phyloP scores from a whole-genome alignment of 2,888 invertebrate genomes.

The Scaptomyza tumidula region DNA sequence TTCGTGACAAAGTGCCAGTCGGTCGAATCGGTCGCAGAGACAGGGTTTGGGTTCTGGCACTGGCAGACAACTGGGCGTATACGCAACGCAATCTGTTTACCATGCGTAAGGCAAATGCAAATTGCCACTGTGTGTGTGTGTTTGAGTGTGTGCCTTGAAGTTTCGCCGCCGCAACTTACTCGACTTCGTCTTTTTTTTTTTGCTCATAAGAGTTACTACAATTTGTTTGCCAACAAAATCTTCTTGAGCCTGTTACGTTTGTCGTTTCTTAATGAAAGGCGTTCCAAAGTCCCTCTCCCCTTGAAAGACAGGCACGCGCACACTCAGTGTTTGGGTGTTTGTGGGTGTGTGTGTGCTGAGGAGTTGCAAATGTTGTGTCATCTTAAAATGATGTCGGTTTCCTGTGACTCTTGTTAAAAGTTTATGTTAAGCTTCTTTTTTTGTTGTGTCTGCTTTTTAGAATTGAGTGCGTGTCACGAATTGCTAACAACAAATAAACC shows the following conservation, averaged over 20 bases:
- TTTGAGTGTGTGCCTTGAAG: slow-evolving; percentile 42
- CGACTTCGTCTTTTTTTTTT: slow-evolving; percentile 21
- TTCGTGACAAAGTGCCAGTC: slow-evolving; percentile 56
- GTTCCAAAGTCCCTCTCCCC: neutral
- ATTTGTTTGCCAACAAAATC: slow-evolving; percentile 69
- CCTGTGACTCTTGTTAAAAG: slow-evolving; percentile 54
- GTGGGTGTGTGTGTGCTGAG: slow-evolving; percentile 3
- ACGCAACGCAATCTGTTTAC: slow-evolving; percentile 54
- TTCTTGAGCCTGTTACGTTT: slow-evolving; percentile 41
- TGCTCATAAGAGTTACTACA: slow-evolving; percentile 49
- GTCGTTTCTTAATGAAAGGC: slow-evolving; percentile 59
- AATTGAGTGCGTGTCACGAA: slow-evolving; percentile 11
- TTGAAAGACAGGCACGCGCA: slow-evolving; percentile 5
- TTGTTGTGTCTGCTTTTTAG: slow-evolving; percentile 1
- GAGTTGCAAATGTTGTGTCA: slow-evolving; percentile 51
- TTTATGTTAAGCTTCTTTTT: slow-evolving; percentile 42
- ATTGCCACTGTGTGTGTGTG: slow-evolving; percentile 26
- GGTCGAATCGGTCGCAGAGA: slow-evolving; percentile 16
- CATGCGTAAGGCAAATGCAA: slow-evolving; percentile 58
- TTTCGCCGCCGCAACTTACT: slow-evolving; percentile 63
- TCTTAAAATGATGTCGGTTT: slow-evolving; percentile 54
- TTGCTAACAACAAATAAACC: neutral
- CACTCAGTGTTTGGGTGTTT: neutral
- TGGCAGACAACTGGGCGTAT: slow-evolving; percentile 53
- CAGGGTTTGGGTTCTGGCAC: neutral